Conservation (phyloP, 2,113 vertebrate species). For the Pteropus alecto region DNA sequence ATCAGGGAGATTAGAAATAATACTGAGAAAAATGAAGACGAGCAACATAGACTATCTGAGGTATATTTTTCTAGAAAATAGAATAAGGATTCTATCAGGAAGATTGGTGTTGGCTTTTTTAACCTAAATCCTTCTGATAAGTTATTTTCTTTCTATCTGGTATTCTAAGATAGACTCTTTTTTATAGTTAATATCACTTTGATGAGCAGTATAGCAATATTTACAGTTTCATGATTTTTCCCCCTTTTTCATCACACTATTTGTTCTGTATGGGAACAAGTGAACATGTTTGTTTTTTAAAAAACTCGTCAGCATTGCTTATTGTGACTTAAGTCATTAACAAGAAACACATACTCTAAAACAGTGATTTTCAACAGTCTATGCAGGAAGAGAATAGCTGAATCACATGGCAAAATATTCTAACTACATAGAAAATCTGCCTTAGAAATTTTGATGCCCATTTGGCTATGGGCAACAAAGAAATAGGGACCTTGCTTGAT, state of each 20-base stretch:
- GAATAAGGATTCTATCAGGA: not conserved
- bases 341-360: not conserved
- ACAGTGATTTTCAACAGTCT: not conserved
- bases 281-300: not conserved
- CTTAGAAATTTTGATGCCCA: not conserved
- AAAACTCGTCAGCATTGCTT: not conserved
- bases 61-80: not conserved
- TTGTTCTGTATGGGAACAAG: not conserved
- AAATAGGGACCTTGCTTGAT: not conserved
- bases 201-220: not conserved
- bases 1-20: not conserved
- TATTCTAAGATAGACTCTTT: not conserved
- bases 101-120: not conserved
- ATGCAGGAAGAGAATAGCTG: not conserved
- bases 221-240: not conserved
- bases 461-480: not conserved
- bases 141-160: not conserved
- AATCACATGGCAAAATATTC: not conserved
- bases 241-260: not conserved
- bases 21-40: not conserved
- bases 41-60: not conserved
- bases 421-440: not conserved
- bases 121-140: not conserved
- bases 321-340: not conserved
- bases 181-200: not conserved